phyloP scores from a whole-genome alignment of 2,888 invertebrate genomes.

The Strigamia maritima region DNA sequence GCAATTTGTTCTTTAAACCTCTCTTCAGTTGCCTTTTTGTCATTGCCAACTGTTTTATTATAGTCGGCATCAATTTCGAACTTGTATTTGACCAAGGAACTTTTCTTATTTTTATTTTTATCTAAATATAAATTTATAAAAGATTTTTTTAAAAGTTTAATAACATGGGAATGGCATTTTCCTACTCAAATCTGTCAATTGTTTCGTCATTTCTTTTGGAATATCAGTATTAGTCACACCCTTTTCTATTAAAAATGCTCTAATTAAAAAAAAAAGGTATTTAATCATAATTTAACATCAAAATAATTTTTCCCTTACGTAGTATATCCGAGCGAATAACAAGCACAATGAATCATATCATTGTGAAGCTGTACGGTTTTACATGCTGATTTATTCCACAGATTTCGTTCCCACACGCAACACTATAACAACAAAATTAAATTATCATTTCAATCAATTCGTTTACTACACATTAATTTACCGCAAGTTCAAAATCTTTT shows the following conservation, averaged over 20 bases:
- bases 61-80: conserved; percentile 18
- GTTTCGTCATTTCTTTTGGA: not conserved
- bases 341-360: not conserved
- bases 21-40: not conserved
- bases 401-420: not conserved
- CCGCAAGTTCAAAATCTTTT: not conserved
- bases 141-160: not conserved
- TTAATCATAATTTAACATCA: not conserved
- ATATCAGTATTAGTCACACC: not conserved
- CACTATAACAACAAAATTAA: not conserved
- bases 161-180: not conserved
- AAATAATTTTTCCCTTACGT: not conserved
- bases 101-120: not conserved
- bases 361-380: not conserved
- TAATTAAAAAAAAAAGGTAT: not conserved
- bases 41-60: not conserved
- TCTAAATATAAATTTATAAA: too few relatives aligned
- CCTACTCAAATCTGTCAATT: not conserved
- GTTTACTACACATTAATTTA: not conserved
- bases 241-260: not conserved
- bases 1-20: conserved; percentile 13
- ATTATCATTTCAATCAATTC: not conserved
- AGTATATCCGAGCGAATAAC: not conserved
- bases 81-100: not conserved
- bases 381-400: not conserved